Conservation (phyloP, 2,888 invertebrate species). For the Luffia ferchaultella region DNA sequence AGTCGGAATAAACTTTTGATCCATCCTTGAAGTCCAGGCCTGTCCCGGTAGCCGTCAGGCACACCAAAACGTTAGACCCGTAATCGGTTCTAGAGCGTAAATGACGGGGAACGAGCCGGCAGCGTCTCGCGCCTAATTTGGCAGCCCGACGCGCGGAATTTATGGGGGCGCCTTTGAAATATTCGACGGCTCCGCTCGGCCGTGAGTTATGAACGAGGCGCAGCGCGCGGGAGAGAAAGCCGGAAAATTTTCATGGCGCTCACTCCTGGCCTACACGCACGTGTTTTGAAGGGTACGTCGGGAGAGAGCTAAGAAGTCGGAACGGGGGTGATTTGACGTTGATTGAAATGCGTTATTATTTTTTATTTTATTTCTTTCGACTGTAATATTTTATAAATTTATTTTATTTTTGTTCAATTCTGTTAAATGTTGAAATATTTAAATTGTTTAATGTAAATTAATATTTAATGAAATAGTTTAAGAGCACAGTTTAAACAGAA, state of each 20-base stretch:
- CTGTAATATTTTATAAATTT: not conserved
- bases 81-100: no score
- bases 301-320: not conserved
- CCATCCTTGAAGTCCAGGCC: no score
- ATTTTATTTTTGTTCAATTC: not conserved
- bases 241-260: conserved; percentile 55
- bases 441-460: no score
- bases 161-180: conserved; percentile 60
- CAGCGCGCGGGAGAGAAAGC: conserved; percentile 60
- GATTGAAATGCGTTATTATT: not conserved
- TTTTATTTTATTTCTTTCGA: not conserved
- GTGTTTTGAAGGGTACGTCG: not conserved
- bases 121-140: conserved; percentile 58
- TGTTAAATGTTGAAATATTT: no score
- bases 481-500: no score
- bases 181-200: conserved; percentile 62
- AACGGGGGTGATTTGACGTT: not conserved
- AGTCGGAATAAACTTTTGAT: no score
- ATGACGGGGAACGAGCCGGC: conserved; percentile 43
- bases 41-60: no score
- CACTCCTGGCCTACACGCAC: not conserved
- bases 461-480: no score
- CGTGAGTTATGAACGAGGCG: conserved; percentile 66
- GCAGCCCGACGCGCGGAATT: conserved; percentile 65
- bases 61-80: no score